Conservation (phyloP, 1,140 invertebrate species). For the Orchesella cincta region DNA sequence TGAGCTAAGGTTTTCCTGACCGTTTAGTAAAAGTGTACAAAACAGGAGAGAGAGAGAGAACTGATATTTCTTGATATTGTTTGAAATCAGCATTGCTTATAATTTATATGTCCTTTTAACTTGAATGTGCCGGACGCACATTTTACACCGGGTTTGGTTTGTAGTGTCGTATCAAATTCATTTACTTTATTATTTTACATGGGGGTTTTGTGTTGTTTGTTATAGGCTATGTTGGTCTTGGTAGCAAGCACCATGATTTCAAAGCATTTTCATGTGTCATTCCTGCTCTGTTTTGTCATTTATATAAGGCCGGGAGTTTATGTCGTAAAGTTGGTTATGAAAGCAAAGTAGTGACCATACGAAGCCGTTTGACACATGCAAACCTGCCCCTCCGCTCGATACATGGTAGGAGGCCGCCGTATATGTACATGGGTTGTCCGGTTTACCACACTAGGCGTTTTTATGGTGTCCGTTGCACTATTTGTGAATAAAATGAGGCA, state of each 20-base stretch:
- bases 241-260: neutral
- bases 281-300: neutral
- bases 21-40: conserved; percentile 19
- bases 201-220: neutral
- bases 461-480: conserved; percentile 16
- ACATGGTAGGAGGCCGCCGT: conserved; percentile 19
- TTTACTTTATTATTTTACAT: conserved; percentile 22
- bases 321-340: conserved; percentile 18
- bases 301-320: neutral
- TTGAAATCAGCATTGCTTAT: neutral
- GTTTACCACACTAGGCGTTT: conserved; percentile 21
- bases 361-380: conserved; percentile 26
- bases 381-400: neutral
- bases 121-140: neutral
- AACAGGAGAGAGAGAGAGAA: neutral
- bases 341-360: neutral
- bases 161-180: conserved; percentile 17
- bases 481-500: conserved; percentile 20
- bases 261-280: conserved; percentile 19
- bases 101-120: neutral
- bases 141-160: neutral
- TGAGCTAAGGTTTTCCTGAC: conserved; percentile 18
- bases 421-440: conserved; percentile 25
- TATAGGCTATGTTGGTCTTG: neutral
- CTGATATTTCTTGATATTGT: neutral